phyloP scores from a whole-genome alignment of 1,140 invertebrate species.

The Anoplophora glabripennis region DNA sequence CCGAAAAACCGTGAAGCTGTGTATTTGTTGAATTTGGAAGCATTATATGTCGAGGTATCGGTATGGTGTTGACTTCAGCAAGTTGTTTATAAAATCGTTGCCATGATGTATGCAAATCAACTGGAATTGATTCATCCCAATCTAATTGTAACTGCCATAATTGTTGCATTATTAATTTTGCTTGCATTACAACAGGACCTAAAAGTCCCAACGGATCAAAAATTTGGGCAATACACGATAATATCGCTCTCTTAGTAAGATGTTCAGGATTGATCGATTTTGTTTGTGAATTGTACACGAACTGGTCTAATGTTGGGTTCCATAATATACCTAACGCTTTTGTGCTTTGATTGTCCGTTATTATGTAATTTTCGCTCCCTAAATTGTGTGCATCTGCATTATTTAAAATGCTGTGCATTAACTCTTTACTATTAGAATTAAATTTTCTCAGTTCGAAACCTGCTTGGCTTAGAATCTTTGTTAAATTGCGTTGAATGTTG shows the following conservation, averaged over 20 bases:
- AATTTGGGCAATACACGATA: slow-evolving; percentile 30
- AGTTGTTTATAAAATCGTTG: slow-evolving; percentile 15
- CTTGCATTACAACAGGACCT: slow-evolving; percentile 44
- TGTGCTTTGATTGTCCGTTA: no score
- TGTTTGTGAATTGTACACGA: not conserved
- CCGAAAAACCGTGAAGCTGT: slow-evolving; percentile 41
- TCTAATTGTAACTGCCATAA: slow-evolving; percentile 39
- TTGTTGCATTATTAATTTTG: slow-evolving; percentile 52
- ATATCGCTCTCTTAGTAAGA: slow-evolving; percentile 24
- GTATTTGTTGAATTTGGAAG: slow-evolving; percentile 3
- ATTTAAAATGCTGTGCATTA: no score
- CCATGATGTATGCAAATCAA: slow-evolving; percentile 10
- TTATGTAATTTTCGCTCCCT: no score
- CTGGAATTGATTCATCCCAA: slow-evolving; percentile 24
- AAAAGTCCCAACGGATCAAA: slow-evolving; percentile 50
- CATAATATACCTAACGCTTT: slow-evolving; percentile 20
- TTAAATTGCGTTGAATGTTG: no score
- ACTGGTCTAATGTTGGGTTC: slow-evolving; percentile 5
- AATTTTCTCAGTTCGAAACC: no score
- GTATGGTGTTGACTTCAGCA: slow-evolving; percentile 5
- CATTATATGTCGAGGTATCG: slow-evolving; percentile 1
- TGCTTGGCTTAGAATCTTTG: no score
- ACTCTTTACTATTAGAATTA: no score
- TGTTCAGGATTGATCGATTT: not conserved
- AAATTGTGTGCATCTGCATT: no score